Evolutionary conservation across 1,140 invertebrate genomes (phyloP).

Genomic region (Zaprionus capensis): DNA sequence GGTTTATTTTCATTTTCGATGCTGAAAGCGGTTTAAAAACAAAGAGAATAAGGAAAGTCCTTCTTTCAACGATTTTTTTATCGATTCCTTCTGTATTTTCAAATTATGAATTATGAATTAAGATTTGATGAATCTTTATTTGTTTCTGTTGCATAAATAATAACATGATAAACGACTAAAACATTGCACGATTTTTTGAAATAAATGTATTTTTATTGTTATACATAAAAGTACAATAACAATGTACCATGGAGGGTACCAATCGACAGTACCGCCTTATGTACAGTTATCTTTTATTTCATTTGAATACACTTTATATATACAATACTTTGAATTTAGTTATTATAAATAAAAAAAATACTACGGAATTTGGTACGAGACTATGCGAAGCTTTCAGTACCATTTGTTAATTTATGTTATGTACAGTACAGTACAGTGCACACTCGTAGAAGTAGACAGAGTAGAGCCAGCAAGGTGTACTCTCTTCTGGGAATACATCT

Average conservation of each 20-base stretch:
- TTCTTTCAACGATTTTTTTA: neutral
- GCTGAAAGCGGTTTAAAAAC: neutral
- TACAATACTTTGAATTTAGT: no score
- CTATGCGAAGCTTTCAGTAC: neutral
- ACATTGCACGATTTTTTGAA: neutral
- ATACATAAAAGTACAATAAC: neutral
- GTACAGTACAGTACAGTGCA: neutral
- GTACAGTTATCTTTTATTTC: no score
- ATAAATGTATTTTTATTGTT: neutral
- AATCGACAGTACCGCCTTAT: no score
- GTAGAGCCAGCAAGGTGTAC: neutral
- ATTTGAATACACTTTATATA: no score
- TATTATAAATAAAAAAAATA: neutral
- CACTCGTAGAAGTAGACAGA: neutral
- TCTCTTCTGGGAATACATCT: neutral
- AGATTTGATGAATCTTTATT: neutral
- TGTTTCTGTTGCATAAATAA: neutral
- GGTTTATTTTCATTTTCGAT: slow-evolving; percentile 24
- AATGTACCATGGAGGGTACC: neutral
- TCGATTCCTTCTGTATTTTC: neutral
- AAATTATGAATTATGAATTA: neutral
- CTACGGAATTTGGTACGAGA: neutral
- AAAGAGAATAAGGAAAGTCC: no score
- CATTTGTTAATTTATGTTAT: neutral
- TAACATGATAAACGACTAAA: neutral